Evolutionary conservation across 2,888 invertebrate genomes (phyloP).

Genomic region (Coenonympha arcania): DNA sequence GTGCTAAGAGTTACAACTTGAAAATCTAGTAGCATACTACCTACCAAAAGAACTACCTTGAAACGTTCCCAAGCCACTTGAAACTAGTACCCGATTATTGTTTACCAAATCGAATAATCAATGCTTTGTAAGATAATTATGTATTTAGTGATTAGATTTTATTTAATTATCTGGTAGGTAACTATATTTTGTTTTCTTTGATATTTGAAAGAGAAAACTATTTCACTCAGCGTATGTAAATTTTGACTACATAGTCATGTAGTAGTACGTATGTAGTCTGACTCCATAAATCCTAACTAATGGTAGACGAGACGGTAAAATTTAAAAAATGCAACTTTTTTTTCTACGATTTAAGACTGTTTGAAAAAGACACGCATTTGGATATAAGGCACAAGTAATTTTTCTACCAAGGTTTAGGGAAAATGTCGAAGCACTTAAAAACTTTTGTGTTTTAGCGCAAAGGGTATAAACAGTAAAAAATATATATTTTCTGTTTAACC

Average conservation of each 20-base stretch:
- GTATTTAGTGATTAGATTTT: not conserved
- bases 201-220: too few relatives aligned
- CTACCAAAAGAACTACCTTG: slow-evolving; percentile 15
- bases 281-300: too few relatives aligned
- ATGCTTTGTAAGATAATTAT: not conserved
- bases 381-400: not conserved
- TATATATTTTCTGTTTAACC: too few relatives aligned
- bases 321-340: too few relatives aligned
- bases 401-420: not conserved
- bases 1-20: not conserved
- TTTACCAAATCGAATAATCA: slow-evolving; percentile 1
- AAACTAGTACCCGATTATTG: slow-evolving; percentile 3
- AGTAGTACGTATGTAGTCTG: too few relatives aligned
- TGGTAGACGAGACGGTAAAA: too few relatives aligned
- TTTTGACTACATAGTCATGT: too few relatives aligned
- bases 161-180: too few relatives aligned
- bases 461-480: too few relatives aligned
- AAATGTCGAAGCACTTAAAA: not conserved
- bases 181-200: not conserved
- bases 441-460: not conserved
- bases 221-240: too few relatives aligned
- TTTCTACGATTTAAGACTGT: too few relatives aligned
- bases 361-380: too few relatives aligned
- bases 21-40: slow-evolving; percentile 11
- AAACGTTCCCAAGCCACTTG: slow-evolving; percentile 17